phyloP scores from a whole-genome alignment of 2,113 vertebrate genomes.

The Hepsetus odoe region DNA sequence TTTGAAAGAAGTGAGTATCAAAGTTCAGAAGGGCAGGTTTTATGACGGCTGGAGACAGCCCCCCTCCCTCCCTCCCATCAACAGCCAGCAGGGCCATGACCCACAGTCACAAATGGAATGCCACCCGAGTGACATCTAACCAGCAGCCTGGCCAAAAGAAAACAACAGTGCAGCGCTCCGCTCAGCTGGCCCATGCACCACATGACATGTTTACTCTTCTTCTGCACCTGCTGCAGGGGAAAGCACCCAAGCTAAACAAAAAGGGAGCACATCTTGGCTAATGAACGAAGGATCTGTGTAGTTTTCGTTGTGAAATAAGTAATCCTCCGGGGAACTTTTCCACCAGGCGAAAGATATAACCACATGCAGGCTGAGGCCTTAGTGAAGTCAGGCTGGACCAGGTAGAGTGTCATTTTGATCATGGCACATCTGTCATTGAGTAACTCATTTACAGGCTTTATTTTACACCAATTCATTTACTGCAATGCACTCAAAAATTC shows the following conservation, averaged over 20 bases:
- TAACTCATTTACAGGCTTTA: no score
- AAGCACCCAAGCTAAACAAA: background rate
- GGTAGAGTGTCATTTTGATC: background rate
- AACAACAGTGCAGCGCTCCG: constrained; percentile 40
- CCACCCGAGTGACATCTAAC: constrained; percentile 55
- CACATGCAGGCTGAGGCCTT: background rate
- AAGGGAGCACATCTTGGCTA: background rate
- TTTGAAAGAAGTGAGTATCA: constrained; percentile 50
- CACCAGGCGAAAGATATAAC: background rate
- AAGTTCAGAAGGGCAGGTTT: constrained; percentile 56
- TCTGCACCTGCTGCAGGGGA: constrained; percentile 16
- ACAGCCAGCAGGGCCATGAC: constrained; percentile 56
- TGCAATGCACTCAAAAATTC: no score
- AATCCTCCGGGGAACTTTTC: background rate
- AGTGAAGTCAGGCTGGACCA: background rate
- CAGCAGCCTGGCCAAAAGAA: constrained; percentile 47
- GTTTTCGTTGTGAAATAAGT: background rate
- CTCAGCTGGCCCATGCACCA: constrained; percentile 32
- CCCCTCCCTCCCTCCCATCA: constrained; percentile 55
- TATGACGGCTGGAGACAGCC: constrained; percentile 52
- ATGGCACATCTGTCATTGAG: background rate
- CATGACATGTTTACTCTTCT: constrained; percentile 12
- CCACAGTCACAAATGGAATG: constrained; percentile 51
- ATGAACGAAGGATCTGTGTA: background rate
- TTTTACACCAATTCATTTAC: no score